Conservation (phyloP, 2,797 vertebrate genomes). For the Sylvia borin region DNA sequence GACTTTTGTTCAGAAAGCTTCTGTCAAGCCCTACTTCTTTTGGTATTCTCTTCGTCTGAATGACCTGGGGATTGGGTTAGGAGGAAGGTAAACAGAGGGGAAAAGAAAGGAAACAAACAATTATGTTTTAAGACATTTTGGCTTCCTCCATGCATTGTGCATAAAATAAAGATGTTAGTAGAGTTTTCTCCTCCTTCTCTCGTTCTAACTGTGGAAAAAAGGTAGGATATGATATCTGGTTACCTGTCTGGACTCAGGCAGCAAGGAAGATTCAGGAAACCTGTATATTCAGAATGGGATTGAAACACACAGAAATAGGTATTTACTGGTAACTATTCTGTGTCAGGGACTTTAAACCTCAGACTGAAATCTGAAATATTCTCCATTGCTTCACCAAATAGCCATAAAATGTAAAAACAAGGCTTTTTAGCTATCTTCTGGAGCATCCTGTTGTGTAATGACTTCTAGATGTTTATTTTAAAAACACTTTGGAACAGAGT, state of each 20-base stretch:
- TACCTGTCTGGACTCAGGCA: background rate
- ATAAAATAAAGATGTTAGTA: background rate
- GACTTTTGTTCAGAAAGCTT: background rate
- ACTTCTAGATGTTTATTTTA: background rate
- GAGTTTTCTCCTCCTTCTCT: background rate
- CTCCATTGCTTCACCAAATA: background rate
- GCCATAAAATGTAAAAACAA: background rate
- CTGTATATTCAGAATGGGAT: background rate
- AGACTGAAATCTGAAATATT: background rate
- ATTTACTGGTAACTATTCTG: background rate
- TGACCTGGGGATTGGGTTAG: background rate
- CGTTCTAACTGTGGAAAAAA: background rate
- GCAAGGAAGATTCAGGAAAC: background rate
- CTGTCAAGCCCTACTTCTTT: background rate
- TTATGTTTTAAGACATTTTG: background rate
- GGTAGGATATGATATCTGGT: background rate
- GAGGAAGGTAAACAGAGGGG: background rate
- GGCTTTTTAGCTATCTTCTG: background rate
- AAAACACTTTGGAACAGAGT: background rate
- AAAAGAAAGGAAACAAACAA: background rate
- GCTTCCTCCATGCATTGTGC: background rate
- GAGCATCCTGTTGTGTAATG: background rate
- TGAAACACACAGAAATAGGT: background rate
- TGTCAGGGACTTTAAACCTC: background rate
- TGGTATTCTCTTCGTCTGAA: background rate